Evolutionary conservation across 2,113 vertebrate species (phyloP).

Genomic region (Syngnathoides biaculeatus): DNA sequence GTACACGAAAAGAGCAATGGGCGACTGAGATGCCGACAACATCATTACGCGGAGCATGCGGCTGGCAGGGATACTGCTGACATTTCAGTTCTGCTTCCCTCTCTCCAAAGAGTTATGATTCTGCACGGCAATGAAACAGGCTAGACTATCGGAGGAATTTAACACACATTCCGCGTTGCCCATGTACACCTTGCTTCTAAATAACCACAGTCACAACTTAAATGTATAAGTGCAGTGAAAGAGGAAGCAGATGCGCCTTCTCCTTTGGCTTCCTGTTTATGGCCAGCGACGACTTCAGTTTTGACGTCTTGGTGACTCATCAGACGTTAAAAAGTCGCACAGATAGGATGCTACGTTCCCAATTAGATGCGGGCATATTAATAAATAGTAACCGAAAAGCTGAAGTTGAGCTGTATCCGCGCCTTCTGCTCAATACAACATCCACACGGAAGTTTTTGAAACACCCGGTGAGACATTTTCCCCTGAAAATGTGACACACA

Average conservation of each 20-base stretch:
- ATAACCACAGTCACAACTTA: conserved; percentile 31
- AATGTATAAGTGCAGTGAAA: conserved; percentile 11
- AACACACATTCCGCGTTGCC: conserved; percentile 35
- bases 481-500: neutral
- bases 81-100: conserved; percentile 52
- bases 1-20: conserved; percentile 35
- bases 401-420: neutral
- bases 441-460: neutral
- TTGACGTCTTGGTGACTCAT: conserved; percentile 22
- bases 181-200: conserved; percentile 51
- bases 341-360: no score
- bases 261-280: conserved; percentile 24
- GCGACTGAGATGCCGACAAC: conserved; percentile 32
- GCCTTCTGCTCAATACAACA: neutral
- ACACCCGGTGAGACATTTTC: neutral
- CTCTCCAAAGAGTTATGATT: conserved; percentile 56
- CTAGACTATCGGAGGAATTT: conserved; percentile 38
- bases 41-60: conserved; percentile 55
- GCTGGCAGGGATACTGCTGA: conserved; percentile 68
- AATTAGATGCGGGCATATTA: neutral
- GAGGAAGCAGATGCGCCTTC: conserved; percentile 18
- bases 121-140: conserved; percentile 39
- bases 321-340: neutral
- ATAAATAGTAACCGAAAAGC: no score
- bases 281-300: conserved; percentile 15